Conservation (phyloP, 2,888 invertebrate species). For the Ormyrus nitidulus region DNA sequence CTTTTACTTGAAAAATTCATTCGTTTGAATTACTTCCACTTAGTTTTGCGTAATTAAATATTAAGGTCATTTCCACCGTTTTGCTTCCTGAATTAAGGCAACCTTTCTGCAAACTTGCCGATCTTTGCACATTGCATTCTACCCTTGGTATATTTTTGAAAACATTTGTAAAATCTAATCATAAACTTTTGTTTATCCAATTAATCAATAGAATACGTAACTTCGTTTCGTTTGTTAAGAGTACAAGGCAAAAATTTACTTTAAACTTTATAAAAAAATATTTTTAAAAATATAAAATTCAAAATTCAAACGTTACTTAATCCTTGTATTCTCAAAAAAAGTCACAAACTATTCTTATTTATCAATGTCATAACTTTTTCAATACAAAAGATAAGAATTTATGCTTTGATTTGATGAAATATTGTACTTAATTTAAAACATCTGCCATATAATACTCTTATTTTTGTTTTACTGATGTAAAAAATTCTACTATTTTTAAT, state of each 20-base stretch:
- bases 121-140: constrained; percentile 54
- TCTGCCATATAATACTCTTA: too few relatives aligned
- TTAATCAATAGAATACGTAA: background rate
- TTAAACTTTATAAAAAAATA: background rate
- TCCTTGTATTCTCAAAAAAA: constrained; percentile 12
- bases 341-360: constrained; percentile 3
- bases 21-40: background rate
- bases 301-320: background rate
- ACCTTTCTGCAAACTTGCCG: constrained; percentile 59
- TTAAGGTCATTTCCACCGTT: constrained; percentile 41
- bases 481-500: too few relatives aligned
- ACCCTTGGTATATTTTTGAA: constrained; percentile 47
- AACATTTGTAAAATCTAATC: constrained; percentile 1
- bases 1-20: background rate
- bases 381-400: background rate
- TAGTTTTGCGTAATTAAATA: background rate
- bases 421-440: too few relatives aligned
- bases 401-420: background rate
- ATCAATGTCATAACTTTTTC: background rate
- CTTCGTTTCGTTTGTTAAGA: constrained; percentile 21
- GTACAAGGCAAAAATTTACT: background rate
- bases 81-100: constrained; percentile 49
- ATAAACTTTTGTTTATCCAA: constrained; percentile 12
- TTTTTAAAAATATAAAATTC: background rate
- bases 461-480: too few relatives aligned